phyloP scores from a whole-genome alignment of 2,888 invertebrate genomes.

The Congeria kusceri region DNA sequence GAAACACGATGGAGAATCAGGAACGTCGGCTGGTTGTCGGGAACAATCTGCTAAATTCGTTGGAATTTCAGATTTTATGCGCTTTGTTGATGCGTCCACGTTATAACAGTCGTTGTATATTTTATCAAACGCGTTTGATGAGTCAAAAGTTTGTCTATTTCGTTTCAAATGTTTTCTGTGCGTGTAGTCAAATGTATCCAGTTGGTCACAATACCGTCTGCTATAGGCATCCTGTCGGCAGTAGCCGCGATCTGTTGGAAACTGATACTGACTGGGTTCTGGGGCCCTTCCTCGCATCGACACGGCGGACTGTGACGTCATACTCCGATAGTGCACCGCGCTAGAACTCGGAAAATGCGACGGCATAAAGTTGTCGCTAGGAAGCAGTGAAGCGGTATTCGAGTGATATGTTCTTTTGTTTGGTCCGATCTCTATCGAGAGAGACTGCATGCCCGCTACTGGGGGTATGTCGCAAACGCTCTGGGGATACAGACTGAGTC shows the following conservation, averaged over 20 bases:
- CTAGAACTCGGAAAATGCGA: neutral
- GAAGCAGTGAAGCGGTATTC: constrained; percentile 31
- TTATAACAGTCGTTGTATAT: constrained; percentile 13
- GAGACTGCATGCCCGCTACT: constrained; percentile 57
- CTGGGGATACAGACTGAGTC: constrained; percentile 54
- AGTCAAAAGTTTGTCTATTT: constrained; percentile 18
- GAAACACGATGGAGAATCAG: too few species aligned
- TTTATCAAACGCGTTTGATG: constrained; percentile 18
- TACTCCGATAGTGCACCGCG: too few species aligned
- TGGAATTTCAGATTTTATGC: constrained; percentile 30
- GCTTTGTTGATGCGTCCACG: constrained; percentile 10
- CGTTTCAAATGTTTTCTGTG: constrained; percentile 27
- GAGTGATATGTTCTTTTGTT: constrained; percentile 52
- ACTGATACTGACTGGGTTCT: too few species aligned
- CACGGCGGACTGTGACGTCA: too few species aligned
- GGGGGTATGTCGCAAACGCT: constrained; percentile 58
- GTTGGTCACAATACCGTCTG: constrained; percentile 24
- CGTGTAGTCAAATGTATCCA: constrained; percentile 15
- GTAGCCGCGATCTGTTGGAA: too few species aligned
- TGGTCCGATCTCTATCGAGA: constrained; percentile 61
- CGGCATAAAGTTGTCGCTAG: constrained; percentile 24
- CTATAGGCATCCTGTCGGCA: neutral
- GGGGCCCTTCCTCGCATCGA: too few species aligned
- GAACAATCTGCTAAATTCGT: constrained; percentile 18
- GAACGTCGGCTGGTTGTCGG: constrained; percentile 12